These are phyloP conservation scores for Coecobrya sp. DNA, from an alignment of 2,888 invertebrate genomes.

Conservation along the genomic window DNA sequence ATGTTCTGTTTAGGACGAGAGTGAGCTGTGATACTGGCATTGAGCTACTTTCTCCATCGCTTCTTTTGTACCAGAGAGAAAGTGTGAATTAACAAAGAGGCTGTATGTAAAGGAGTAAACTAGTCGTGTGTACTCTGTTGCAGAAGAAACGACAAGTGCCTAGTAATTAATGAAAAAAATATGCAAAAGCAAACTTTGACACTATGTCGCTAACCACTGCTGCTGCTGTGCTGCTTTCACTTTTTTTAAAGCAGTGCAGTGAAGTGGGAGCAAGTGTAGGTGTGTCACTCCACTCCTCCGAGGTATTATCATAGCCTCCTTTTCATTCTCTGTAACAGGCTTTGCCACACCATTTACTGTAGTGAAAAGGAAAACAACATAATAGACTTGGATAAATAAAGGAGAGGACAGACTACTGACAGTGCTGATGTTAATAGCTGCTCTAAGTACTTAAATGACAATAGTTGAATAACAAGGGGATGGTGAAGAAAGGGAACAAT, in stretches of 20 bases:
- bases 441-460: background rate
- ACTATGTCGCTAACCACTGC: background rate
- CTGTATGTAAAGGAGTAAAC: too few species aligned
- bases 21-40: too few species aligned
- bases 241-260: background rate
- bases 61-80: too few species aligned
- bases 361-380: too few species aligned
- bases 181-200: background rate
- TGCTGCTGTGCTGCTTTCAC: background rate
- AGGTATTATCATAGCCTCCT: too few species aligned
- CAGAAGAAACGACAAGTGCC: background rate
- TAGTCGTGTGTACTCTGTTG: background rate
- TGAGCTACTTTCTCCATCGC: too few species aligned
- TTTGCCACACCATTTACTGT: too few species aligned
- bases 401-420: background rate
- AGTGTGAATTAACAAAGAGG: too few species aligned
- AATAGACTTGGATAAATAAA: background rate
- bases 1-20: too few species aligned
- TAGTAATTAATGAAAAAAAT: background rate
- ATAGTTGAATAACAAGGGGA: background rate
- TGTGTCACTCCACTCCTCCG: too few species aligned
- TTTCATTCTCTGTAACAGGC: too few species aligned
- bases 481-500: background rate
- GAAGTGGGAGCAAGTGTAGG: background rate
- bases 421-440: constrained; percentile 10